phyloP scores from a whole-genome alignment of 2,888 invertebrate species.

The Cordylochernes scorpioides region DNA sequence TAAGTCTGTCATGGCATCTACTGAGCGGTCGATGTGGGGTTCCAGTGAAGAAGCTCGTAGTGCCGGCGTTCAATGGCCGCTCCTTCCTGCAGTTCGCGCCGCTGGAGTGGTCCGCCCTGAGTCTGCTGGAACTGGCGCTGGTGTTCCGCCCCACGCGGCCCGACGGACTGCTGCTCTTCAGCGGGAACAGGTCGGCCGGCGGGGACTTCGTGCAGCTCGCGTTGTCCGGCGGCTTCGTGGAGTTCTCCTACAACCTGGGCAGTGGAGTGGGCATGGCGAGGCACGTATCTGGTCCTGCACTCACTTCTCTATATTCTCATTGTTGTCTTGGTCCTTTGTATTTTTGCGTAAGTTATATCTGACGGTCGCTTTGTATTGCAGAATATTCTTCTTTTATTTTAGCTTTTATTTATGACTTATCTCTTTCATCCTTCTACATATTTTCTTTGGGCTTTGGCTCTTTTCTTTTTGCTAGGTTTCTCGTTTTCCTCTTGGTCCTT shows the following conservation, averaged over 20 bases:
- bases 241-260: conserved; percentile 74
- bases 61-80: conserved; percentile 75
- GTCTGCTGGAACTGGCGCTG: conserved; percentile 68
- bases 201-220: conserved; percentile 76
- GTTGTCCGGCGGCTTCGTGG: conserved; percentile 50
- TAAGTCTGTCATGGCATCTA: too few species aligned
- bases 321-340: too few species aligned
- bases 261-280: conserved; percentile 65
- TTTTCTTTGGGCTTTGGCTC: too few species aligned
- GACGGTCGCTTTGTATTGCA: too few species aligned
- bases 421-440: too few species aligned
- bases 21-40: too few species aligned
- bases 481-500: too few species aligned
- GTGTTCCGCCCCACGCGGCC: conserved; percentile 50
- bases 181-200: conserved; percentile 56
- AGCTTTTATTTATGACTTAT: too few species aligned
- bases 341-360: too few species aligned
- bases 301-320: too few species aligned
- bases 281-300: conserved; percentile 29
- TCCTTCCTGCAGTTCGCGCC: conserved; percentile 66
- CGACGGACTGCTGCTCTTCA: conserved; percentile 63
- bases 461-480: too few species aligned
- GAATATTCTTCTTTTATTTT: too few species aligned
- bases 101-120: conserved; percentile 49
- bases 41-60: conserved; percentile 20